Percentiles rank a stretch among this genome's conserved stretches.
These are phyloP conservation scores for Microtus californicus DNA, from an alignment of 2,797 vertebrate genomes.

Conservation along the genomic window DNA sequence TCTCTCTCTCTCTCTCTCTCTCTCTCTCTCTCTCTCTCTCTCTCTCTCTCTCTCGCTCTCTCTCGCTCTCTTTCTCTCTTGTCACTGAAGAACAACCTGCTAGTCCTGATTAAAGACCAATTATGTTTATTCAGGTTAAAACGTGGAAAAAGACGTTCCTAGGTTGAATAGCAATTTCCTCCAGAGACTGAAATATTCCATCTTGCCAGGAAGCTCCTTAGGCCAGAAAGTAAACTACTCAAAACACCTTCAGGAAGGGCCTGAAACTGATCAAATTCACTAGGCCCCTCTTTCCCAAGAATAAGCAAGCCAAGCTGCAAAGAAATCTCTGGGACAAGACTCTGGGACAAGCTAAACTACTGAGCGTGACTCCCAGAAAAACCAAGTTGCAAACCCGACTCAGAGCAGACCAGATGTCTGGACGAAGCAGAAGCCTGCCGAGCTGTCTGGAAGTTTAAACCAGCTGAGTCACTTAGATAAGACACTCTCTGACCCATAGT, in stretches of 20 bases:
- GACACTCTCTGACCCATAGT: not conserved
- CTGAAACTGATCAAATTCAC: not conserved
- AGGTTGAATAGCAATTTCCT: not conserved
- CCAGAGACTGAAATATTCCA: not conserved
- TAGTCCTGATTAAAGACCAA: not conserved
- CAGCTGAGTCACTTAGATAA: not conserved
- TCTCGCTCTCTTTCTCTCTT: too few species aligned
- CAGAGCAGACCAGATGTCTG: not conserved
- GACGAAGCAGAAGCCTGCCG: not conserved
- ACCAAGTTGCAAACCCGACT: not conserved
- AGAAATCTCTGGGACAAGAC: not conserved
- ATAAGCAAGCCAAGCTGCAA: not conserved
- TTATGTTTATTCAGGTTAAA: not conserved
- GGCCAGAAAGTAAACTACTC: not conserved
- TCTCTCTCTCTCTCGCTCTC: too few species aligned
- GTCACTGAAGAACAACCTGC: not conserved
- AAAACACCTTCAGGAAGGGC: not conserved
- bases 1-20: not conserved
- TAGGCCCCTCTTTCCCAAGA: not conserved
- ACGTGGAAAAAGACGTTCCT: not conserved
- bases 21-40: not conserved
- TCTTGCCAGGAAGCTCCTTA: not conserved
- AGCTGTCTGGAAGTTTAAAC: not conserved
- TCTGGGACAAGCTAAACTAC: not conserved
- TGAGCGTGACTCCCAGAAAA: not conserved